Evolutionary conservation across 2,888 invertebrate species (phyloP).

Genomic region (Dolomedes plantarius): DNA sequence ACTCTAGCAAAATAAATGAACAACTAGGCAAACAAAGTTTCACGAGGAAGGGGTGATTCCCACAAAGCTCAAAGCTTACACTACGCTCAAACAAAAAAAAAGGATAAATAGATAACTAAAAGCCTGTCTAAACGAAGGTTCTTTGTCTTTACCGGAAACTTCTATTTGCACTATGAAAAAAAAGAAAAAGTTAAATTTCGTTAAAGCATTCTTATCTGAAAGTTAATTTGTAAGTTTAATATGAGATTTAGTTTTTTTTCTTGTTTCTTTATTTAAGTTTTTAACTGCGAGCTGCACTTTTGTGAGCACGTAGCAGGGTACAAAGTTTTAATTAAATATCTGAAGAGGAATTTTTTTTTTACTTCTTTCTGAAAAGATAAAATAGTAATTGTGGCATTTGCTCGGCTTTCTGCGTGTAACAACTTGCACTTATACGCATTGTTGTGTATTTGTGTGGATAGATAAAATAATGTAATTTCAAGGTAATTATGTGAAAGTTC

Average conservation of each 20-base stretch:
- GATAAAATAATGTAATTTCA: too few relatives aligned
- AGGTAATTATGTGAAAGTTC: too few relatives aligned
- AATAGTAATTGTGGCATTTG: too few relatives aligned
- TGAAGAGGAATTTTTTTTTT: too few relatives aligned
- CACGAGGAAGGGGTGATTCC: background rate
- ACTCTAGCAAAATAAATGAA: background rate
- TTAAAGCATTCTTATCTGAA: background rate
- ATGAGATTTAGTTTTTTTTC: background rate
- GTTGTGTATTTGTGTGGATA: too few relatives aligned
- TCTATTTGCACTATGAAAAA: background rate
- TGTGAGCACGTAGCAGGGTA: too few relatives aligned
- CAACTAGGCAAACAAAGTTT: background rate
- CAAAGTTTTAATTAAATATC: too few relatives aligned
- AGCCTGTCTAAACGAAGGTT: background rate
- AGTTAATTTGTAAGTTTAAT: conserved; percentile 7
- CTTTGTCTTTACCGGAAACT: background rate
- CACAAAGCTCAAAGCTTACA: background rate
- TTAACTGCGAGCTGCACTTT: background rate
- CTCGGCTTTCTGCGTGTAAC: too few relatives aligned
- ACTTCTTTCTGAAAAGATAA: too few relatives aligned
- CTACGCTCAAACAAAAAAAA: background rate
- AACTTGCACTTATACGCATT: too few relatives aligned
- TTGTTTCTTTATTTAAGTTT: background rate
- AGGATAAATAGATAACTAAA: background rate
- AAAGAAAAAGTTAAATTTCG: background rate